Evolutionary conservation across 23 tunicate genomes (phyloP), one percentile per base, ranked within the genome.

Genomic region (Trididemnum nubilum): DNA sequence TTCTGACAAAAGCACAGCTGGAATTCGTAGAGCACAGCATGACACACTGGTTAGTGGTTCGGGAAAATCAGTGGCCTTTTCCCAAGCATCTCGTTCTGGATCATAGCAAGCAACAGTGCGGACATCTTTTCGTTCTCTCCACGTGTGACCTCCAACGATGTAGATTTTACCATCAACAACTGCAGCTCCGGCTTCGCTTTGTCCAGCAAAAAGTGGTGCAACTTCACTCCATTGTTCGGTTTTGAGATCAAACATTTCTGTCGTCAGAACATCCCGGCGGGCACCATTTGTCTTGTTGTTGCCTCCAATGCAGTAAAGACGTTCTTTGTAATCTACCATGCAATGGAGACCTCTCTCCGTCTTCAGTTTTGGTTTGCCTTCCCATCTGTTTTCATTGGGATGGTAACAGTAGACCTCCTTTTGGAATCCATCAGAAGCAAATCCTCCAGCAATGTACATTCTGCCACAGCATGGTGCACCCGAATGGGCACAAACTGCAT

Each of bases 171-270:
- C 92, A 73, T 86, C 94, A 34, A 96, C 99, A 32, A 96, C 86
- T 18, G 99, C 92, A n/a, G 99, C 99, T 0, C 99, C 99, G 21
- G 99, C 99, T 58, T 96, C 99, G 38, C 89, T 82, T 57, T 96
- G 99, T 4, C 99, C 99, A 40, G 95, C 99, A 90, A 96, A 96
- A 1, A 96, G 75, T 12, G 99, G 99, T n/a, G 96, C 91, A 35
- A 92, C 99, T 64, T 96, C 94, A n/a, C 92, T 96, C 99, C 99
- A 96, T 54, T 96, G 99, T 60, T 90, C 92, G 25, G 96, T 90
- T 38, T 65, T 51, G 27, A 86, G 39, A 64, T 90, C 85, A 80
- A 82, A 90, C 92, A 96, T 88, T 83, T 96, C 99, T 2, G 99
- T 96, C 35, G 85, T 83, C 33, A 96, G 83, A 1, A 96, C 96